These are phyloP conservation scores for Athene noctua DNA, from an alignment of 2,113 vertebrate species.

Conservation along the genomic window DNA sequence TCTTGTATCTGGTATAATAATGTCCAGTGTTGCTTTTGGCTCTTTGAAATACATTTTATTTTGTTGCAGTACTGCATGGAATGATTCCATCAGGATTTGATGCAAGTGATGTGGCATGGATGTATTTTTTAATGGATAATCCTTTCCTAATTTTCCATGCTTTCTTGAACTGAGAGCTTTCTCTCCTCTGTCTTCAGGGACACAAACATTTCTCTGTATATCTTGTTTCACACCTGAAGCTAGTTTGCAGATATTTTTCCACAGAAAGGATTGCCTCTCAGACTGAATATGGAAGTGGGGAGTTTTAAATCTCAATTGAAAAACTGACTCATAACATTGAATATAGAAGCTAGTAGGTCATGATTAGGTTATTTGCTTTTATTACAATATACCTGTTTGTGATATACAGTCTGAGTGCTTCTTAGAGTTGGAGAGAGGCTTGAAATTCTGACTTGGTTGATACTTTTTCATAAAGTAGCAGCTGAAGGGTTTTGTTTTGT, in stretches of 20 bases:
- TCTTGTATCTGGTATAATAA: conserved; percentile 58
- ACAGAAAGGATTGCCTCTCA: background rate
- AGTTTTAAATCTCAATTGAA: background rate
- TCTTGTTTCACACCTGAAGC: conserved; percentile 55
- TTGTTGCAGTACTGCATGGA: conserved; percentile 16
- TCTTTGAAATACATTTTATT: conserved; percentile 26
- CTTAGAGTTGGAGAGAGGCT: background rate
- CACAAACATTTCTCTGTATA: conserved; percentile 11
- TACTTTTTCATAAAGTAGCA: background rate
- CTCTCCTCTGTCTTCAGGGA: conserved; percentile 8
- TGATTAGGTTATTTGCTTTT: background rate
- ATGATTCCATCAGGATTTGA: conserved; percentile 5
- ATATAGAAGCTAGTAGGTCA: background rate
- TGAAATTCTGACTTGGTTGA: background rate
- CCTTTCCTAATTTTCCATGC: conserved; percentile 57
- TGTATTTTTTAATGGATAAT: conserved; percentile 46
- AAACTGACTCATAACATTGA: background rate
- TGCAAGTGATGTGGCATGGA: background rate
- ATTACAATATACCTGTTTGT: background rate
- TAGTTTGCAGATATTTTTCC: conserved; percentile 61
- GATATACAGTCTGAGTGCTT: background rate
- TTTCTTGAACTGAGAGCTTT: background rate
- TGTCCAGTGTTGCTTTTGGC: conserved; percentile 57
- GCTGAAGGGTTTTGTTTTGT: background rate
- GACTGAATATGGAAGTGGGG: background rate